Conservation (phyloP, 2,888 invertebrate genomes). For the Biston betularia region DNA sequence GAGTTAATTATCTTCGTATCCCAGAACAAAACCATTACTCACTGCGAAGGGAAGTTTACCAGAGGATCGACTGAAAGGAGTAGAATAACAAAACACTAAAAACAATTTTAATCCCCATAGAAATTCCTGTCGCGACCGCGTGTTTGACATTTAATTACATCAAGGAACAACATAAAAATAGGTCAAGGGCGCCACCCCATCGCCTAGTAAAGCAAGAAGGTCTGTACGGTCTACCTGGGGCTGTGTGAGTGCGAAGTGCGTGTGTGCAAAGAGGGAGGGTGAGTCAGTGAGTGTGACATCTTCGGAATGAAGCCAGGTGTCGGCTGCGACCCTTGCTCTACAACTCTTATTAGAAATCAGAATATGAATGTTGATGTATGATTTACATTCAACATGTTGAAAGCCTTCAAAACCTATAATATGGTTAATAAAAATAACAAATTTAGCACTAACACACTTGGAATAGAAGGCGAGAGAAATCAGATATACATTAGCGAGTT, state of each 20-base stretch:
- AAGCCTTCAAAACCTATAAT: too few relatives aligned
- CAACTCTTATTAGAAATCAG: slow-evolving; percentile 34
- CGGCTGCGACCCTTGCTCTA: slow-evolving; percentile 20
- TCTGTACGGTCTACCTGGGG: slow-evolving; percentile 24
- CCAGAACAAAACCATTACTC: slow-evolving; percentile 13
- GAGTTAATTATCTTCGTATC: slow-evolving; percentile 17
- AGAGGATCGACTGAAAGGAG: slow-evolving; percentile 6
- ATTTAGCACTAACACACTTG: too few relatives aligned
- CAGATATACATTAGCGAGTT: too few relatives aligned
- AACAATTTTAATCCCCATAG: slow-evolving; percentile 37
- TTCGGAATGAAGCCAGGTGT: slow-evolving; percentile 30
- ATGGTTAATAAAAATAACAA: too few relatives aligned
- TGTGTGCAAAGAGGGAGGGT: slow-evolving; percentile 21
- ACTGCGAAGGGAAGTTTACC: slow-evolving; percentile 6
- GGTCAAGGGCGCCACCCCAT: slow-evolving; percentile 48
- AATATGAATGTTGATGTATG: slow-evolving; percentile 25
- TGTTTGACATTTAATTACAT: slow-evolving; percentile 47
- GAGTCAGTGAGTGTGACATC: slow-evolving; percentile 25
- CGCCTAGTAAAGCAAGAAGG: slow-evolving; percentile 42
- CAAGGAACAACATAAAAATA: slow-evolving; percentile 46
- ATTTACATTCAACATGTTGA: slow-evolving; percentile 17
- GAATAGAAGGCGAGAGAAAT: too few relatives aligned
- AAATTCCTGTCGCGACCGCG: slow-evolving; percentile 39
- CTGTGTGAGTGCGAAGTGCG: slow-evolving; percentile 23
- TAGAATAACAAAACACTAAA: slow-evolving; percentile 32